Percentiles rank a stretch among this genome's conserved stretches.
These are phyloP conservation scores for Prionace glauca DNA, from an alignment of 2,797 vertebrate genomes.

Conservation along the genomic window DNA sequence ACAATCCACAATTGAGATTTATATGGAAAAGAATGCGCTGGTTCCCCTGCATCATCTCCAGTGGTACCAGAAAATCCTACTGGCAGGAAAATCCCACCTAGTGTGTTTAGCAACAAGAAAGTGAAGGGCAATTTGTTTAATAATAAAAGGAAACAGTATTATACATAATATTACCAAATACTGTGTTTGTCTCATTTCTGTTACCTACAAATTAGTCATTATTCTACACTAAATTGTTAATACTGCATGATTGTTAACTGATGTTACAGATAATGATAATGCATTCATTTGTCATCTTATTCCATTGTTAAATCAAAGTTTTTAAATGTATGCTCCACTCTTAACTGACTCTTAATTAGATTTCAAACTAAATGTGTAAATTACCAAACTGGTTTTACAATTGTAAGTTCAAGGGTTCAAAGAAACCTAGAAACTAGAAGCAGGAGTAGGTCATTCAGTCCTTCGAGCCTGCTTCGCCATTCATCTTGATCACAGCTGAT, in stretches of 20 bases:
- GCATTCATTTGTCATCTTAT: background rate
- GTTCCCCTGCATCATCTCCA: too few relatives aligned
- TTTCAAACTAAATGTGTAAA: background rate
- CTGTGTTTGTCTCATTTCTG: background rate
- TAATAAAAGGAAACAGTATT: background rate
- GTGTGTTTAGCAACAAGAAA: background rate
- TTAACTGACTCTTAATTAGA: background rate
- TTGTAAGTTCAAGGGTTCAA: background rate
- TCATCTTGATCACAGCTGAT: too few relatives aligned
- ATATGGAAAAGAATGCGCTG: background rate
- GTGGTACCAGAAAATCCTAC: too few relatives aligned
- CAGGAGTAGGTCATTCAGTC: too few relatives aligned
- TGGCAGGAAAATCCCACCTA: background rate
- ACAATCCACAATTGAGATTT: background rate
- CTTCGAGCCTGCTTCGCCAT: too few relatives aligned
- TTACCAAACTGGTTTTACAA: background rate
- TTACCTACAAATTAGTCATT: background rate
- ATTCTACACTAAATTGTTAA: background rate
- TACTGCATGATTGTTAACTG: background rate
- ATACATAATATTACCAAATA: background rate
- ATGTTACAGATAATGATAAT: background rate
- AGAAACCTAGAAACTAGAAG: too few relatives aligned
- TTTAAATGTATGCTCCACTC: background rate
- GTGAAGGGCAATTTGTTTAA: background rate
- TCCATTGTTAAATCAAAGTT: background rate